Evolutionary conservation across 1,140 invertebrate genomes (phyloP), one percentile per base, ranked within the genome.

Genomic region (Bacillus rossius): DNA sequence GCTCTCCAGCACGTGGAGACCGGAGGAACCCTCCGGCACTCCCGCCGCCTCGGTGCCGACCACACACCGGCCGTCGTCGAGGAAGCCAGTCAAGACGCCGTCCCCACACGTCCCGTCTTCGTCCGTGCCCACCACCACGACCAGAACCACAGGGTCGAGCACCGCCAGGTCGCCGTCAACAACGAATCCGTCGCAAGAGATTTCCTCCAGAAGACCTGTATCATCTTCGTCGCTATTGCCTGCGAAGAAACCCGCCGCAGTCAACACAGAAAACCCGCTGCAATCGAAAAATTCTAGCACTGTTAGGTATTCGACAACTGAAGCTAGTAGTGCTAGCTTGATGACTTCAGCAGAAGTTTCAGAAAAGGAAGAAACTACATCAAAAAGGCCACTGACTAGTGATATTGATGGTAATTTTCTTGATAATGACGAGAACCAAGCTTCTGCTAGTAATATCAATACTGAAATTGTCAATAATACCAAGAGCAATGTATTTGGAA

Each of bases 1-100:
- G 1, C 70, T 84, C 14, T 83, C 84, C 65, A 85, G 83, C 3
- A 84, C 85, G 41, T 80, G 89, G 71, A 79, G 5, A 34, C 10
- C 29, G 29, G 29, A 17, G 5, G 42, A 19, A 1, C 42, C 42
- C 42, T 2, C 42, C 13, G 14, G 22, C 13, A 45, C 37, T 22
- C 14, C 29, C 16, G 20, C n/a, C 2, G 14, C 26, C 23, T 10
- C 26, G 16, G 16, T 13, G 20, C 1, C 51, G n/a, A 17, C 50
- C 17, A 19, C 50, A 1, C 13, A 51, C 26, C 2, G 8, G 17
- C 10, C 49, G n/a, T 45, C 42, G 7, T 1, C 42, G 42, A 5
- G 42, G 23, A 7, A 13, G 4, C 29, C 14, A 23, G 23, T 29
- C 29, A n/a, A 23, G 26, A 4, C 3, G n/a, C 10, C 47, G 26